Base-by-base conservation (phyloP, 2,113 vertebrate genomes). In the Larimichthys polyactis region DNA sequence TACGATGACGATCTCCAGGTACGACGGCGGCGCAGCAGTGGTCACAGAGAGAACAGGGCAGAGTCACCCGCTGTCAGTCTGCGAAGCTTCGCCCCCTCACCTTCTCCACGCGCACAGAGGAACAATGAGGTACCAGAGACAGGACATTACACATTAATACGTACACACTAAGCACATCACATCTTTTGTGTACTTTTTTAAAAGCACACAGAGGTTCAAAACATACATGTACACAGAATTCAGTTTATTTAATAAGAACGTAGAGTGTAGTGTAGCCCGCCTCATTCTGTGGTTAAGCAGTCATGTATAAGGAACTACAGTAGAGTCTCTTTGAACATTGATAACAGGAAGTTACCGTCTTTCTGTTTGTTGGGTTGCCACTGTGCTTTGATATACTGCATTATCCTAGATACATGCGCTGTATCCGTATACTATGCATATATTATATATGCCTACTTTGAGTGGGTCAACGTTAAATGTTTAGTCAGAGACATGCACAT, bases 1-100 rank as follows among this genome's bases (percentile, higher is more conserved):
- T 90, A 79, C 22, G 83, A 92, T 19, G 95, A 90, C 16, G 96
- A 96, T 51, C 94, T 95, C 3, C 95, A 93, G 75, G 93, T 93
- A 72, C 93, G 86, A 36, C 92, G 71, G 75, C 87, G 90, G 40
- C 69, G 84, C 44, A 93, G 84, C 86, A 93, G 90, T 9, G 91
- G 91, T 1, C 91, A 92, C 16, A 60, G 83, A 44, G 93, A 95
- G 32, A 67, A 77, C 81, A 81, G 91, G 78, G 91, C 86, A 0
- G 93, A 93, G 74, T 94, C 93, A 0, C 90, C 92, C 0, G 82
- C 87, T 1, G 72, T 90, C 78, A 92, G 89, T 62, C 82, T 93
- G 46, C 79, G 83, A 36, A 80, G 89, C 86, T 92, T 89, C 1
- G 83, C 88, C 76, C 90, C 94, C 1, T 93, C 90, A 3, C 94